Percentiles rank a stretch among this genome's conserved stretches.
phyloP scores from a whole-genome alignment of 2,797 vertebrate genomes.

The Steatocranus sp. region DNA sequence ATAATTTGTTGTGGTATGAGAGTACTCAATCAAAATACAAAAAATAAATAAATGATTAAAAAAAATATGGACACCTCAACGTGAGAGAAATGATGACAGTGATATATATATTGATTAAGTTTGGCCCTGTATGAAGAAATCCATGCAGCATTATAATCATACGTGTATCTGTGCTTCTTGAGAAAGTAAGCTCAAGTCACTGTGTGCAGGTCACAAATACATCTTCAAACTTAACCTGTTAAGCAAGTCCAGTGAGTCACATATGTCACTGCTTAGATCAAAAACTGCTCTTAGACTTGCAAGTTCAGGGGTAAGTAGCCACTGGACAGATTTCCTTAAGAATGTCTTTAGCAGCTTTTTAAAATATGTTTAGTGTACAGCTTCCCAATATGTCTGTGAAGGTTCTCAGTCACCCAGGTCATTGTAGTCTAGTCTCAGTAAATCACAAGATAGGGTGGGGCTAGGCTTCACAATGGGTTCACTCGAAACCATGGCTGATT shows the following conservation, averaged over 20 bases:
- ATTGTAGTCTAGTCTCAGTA: not conserved
- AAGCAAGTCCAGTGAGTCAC: not conserved
- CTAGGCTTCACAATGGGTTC: not conserved
- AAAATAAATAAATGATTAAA: not conserved
- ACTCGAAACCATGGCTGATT: not conserved
- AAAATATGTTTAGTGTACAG: not conserved
- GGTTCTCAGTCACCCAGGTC: not conserved
- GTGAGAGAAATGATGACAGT: not conserved
- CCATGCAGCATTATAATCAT: not conserved
- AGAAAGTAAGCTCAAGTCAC: not conserved
- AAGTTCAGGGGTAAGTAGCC: not conserved
- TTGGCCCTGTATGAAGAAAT: not conserved
- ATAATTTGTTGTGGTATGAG: not conserved
- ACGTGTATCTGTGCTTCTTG: not conserved
- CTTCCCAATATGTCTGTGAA: not conserved
- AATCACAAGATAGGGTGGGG: not conserved
- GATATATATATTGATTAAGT: not conserved
- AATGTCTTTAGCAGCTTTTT: not conserved
- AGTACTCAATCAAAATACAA: not conserved
- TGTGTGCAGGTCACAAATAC: not conserved
- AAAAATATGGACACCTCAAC: not conserved
- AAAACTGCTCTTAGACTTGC: not conserved
- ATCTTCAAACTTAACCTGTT: not conserved
- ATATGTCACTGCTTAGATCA: not conserved
- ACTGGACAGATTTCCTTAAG: not conserved